These are phyloP conservation scores for Hypercompe scribonia DNA, from an alignment of 2,888 invertebrate genomes.

Conservation along the genomic window DNA sequence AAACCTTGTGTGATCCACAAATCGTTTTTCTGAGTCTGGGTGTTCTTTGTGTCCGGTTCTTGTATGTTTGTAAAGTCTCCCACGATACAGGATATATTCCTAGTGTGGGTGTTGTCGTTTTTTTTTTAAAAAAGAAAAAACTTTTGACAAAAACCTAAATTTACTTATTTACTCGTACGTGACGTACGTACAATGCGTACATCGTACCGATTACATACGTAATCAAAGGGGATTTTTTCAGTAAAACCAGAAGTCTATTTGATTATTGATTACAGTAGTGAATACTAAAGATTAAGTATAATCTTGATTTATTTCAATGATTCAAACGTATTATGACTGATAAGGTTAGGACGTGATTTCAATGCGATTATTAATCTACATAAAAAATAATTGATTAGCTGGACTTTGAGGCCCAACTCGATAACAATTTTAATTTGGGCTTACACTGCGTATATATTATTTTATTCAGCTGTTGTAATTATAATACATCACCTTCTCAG, in stretches of 20 bases:
- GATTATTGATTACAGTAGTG: not conserved
- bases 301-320: not conserved
- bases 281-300: not conserved
- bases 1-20: too few relatives aligned
- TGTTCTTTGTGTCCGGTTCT: too few relatives aligned
- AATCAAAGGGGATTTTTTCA: not conserved
- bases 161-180: too few relatives aligned
- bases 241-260: not conserved
- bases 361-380: slow-evolving; percentile 1
- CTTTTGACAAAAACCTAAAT: too few relatives aligned
- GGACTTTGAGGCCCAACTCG: not conserved
- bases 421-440: not conserved
- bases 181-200: too few relatives aligned
- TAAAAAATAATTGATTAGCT: not conserved
- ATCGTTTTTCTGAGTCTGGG: too few relatives aligned
- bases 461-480: too few relatives aligned
- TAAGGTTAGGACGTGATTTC: not conserved
- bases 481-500: too few relatives aligned
- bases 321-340: not conserved
- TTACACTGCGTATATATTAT: not conserved
- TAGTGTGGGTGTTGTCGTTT: too few relatives aligned
- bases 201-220: not conserved
- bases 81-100: too few relatives aligned
- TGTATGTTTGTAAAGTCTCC: too few relatives aligned
- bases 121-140: too few relatives aligned